These are phyloP conservation scores for Eupithecia pulchellata DNA, from an alignment of 2,888 invertebrate genomes.

Conservation along the genomic window DNA sequence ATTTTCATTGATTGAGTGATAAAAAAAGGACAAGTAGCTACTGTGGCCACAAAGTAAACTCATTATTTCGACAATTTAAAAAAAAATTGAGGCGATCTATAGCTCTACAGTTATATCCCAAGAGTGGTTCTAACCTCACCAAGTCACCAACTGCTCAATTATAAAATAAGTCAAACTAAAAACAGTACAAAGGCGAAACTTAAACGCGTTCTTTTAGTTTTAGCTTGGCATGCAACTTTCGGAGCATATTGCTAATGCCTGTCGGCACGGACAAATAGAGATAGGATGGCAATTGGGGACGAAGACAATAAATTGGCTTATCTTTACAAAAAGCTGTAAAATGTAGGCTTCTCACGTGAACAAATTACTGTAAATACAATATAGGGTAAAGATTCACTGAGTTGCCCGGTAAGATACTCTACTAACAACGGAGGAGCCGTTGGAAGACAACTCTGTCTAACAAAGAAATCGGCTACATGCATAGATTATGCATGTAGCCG, in stretches of 20 bases:
- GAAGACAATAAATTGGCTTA: conserved; percentile 75
- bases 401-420: not conserved
- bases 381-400: conserved; percentile 3
- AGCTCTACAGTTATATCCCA: no score
- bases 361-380: conserved; percentile 47
- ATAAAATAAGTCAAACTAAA: not conserved
- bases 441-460: no score
- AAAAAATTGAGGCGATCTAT: no score
- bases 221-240: conserved; percentile 63
- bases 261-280: conserved; percentile 69
- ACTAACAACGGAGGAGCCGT: no score
- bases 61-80: no score
- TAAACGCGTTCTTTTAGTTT: conserved; percentile 49
- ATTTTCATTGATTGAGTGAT: no score
- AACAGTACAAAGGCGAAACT: not conserved
- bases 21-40: not conserved
- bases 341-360: conserved; percentile 54
- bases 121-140: not conserved
- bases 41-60: no score
- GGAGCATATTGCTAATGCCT: conserved; percentile 72
- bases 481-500: no score
- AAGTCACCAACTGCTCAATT: not conserved
- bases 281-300: conserved; percentile 63
- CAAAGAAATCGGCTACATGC: no score
- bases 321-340: conserved; percentile 62